These are phyloP conservation scores for Xerus inauris DNA, from an alignment of 2,113 vertebrate species.

Conservation along the genomic window DNA sequence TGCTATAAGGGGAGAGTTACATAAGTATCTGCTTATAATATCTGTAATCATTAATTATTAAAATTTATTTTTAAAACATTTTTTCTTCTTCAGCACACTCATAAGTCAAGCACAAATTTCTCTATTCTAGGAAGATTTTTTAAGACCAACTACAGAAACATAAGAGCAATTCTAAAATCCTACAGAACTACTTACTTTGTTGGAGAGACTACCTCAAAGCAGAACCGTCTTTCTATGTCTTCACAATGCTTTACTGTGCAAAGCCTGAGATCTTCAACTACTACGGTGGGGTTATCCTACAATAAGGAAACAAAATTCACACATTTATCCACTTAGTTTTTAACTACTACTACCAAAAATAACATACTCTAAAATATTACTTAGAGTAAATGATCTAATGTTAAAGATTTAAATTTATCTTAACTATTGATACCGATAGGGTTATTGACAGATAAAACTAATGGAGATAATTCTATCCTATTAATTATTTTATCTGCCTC, in stretches of 20 bases:
- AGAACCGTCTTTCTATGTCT: slow-evolving; percentile 97
- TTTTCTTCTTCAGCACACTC: slow-evolving; percentile 2
- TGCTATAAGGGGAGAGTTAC: not conserved
- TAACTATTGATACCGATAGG: not conserved
- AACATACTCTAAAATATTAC: not conserved
- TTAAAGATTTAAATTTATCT: slow-evolving; percentile 42
- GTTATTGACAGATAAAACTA: not conserved
- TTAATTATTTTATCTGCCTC: slow-evolving; percentile 24
- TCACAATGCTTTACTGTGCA: slow-evolving; percentile 99
- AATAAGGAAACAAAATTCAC: not conserved
- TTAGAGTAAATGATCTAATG: not conserved
- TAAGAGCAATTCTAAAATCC: not conserved
- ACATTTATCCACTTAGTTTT: not conserved
- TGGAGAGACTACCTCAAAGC: slow-evolving; percentile 98
- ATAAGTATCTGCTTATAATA: not conserved
- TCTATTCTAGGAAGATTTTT: slow-evolving; percentile 9
- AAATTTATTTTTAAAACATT: slow-evolving; percentile 37
- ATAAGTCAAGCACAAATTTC: not conserved
- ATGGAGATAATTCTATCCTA: not conserved
- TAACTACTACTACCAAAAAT: not conserved
- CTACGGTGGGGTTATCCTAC: slow-evolving; percentile 97
- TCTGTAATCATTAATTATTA: not conserved
- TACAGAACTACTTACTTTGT: slow-evolving; percentile 92
- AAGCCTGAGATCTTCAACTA: slow-evolving; percentile 96
- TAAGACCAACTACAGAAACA: slow-evolving; percentile 24